Conservation (phyloP, 2,797 vertebrate genomes). For the Paguma larvata region DNA sequence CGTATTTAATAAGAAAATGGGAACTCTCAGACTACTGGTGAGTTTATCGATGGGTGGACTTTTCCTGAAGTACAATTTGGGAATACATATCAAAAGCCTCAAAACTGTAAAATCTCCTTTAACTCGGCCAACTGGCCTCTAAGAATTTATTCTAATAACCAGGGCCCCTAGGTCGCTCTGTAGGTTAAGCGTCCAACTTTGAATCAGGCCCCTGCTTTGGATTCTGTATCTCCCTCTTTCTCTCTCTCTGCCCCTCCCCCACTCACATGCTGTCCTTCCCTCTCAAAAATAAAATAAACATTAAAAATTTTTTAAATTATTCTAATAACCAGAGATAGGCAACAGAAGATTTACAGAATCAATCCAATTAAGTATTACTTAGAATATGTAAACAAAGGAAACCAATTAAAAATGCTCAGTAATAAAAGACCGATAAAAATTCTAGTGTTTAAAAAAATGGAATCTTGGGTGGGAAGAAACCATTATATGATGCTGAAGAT, state of each 20-base stretch:
- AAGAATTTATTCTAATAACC: slow-evolving; percentile 41
- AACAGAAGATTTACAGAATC: background rate
- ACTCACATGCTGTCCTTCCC: no score
- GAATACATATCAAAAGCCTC: background rate
- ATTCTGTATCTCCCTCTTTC: no score
- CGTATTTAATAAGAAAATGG: background rate
- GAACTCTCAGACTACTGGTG: background rate
- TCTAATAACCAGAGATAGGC: slow-evolving; percentile 1
- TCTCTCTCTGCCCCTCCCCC: no score
- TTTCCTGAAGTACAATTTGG: background rate
- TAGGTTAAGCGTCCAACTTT: no score
- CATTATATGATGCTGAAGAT: background rate
- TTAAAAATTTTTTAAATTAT: background rate
- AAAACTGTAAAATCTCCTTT: background rate
- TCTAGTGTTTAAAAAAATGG: slow-evolving; percentile 3
- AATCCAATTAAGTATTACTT: slow-evolving; percentile 23
- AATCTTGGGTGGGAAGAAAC: slow-evolving; percentile 28
- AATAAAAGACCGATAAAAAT: slow-evolving; percentile 24
- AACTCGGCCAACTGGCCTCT: background rate
- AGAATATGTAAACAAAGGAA: background rate
- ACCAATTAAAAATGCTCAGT: background rate
- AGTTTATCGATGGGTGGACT: background rate
- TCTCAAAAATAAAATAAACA: no score
- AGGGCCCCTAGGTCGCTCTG: no score
- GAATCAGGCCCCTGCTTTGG: no score